Percentiles rank a stretch among this genome's conserved stretches.
Conservation (phyloP, 1,140 invertebrate species). For the Atopsyche davidsoni region DNA sequence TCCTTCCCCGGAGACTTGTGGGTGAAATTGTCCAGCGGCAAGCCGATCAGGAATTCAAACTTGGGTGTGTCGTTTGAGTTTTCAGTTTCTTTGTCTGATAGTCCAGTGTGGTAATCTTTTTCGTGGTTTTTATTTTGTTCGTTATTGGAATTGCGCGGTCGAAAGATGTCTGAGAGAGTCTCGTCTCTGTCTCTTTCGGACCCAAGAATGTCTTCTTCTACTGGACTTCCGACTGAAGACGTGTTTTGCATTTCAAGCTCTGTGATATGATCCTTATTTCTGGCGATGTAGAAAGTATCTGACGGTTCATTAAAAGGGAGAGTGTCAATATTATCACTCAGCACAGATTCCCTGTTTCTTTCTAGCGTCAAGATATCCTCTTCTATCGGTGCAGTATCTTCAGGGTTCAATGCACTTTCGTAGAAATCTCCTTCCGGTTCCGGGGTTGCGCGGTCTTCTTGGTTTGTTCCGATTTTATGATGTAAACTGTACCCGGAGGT, state of each 20-base stretch:
- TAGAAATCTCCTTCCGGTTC: constrained; percentile 18
- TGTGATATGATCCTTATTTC: constrained; percentile 17
- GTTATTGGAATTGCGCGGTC: constrained; percentile 2
- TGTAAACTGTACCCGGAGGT: constrained; percentile 11
- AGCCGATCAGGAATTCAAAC: constrained; percentile 24
- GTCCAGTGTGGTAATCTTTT: constrained; percentile 10
- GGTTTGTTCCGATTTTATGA: constrained; percentile 2
- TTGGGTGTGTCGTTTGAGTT: constrained; percentile 14
- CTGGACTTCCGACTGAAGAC: constrained; percentile 15
- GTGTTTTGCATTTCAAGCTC: constrained; percentile 22
- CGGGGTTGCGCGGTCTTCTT: neutral
- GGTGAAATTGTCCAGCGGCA: constrained; percentile 24
- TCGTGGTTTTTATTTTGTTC: constrained; percentile 16
- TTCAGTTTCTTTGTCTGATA: constrained; percentile 14
- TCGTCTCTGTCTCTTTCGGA: constrained; percentile 26
- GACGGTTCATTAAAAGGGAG: constrained; percentile 25
- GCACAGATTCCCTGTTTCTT: constrained; percentile 17
- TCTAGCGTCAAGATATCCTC: constrained; percentile 21
- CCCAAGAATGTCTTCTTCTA: constrained; percentile 25
- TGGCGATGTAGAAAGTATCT: constrained; percentile 17
- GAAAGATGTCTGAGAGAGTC: constrained; percentile 23
- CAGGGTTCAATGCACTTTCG: constrained; percentile 11
- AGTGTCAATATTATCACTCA: constrained; percentile 9
- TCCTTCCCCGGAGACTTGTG: constrained; percentile 9
- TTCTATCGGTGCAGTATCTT: constrained; percentile 21